Evolutionary conservation across 2,113 vertebrate species (phyloP), one percentile per base, ranked within the genome.

Genomic region (Perca fluviatilis): DNA sequence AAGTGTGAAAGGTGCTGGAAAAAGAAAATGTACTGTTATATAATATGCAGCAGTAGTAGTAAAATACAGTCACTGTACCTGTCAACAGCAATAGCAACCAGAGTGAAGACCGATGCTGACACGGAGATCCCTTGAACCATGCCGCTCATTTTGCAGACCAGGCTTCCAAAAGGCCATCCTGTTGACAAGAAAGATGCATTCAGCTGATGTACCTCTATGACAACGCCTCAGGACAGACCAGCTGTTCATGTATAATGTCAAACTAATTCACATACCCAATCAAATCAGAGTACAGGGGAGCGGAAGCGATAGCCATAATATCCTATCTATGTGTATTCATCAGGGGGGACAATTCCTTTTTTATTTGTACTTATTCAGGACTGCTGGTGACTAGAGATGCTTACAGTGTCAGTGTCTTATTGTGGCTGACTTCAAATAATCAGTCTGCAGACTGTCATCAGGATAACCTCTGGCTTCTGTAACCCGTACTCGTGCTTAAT

Each of bases 151-250:
- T 99, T 99, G 93, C 97, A 99, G 75, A 97, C 95, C 72, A 96
- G 91, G 68, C 93, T 98, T 90, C 98, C 98, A 91, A 99, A 99
- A 0, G 98, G 98, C 98, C 98, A 99, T 16, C 98, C 98, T 99
- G 92, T 85, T 77, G 88, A 25, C 23, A 85, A 65, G 43, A 89
- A 46, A 85, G 33, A 67, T 3, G 15, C 5, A 61, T 15, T 74
- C 33, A 68, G 54, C 57, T 65, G 5, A 77, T 79, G 83, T 15
- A 23, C 14, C 5, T 4, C 49, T 1, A 33, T 36, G 18, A 65
- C 6, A 50, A 56, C 15, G 36, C 56, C 1, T 19, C 33, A 40
- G 47, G 16, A 79, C 53, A 78, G 54, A 72, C 63, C 50, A 77
- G 5, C 19, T 49, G 18, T 46, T 33, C 12, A 40, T 43, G 33